Base-by-base conservation (phyloP, 2,888 invertebrate genomes). In the Lomographa bimaculata region DNA sequence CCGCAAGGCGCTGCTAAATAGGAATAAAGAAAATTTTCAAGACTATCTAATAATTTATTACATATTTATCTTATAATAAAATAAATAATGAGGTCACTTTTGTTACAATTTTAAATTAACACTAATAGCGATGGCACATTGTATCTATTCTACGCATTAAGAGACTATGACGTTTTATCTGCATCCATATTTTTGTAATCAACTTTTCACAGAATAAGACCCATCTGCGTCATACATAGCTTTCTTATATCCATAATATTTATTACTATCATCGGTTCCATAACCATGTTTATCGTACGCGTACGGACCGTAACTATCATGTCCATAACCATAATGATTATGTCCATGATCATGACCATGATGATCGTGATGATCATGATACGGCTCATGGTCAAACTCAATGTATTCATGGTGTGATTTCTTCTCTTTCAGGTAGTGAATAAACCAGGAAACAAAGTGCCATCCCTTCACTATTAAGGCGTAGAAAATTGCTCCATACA, bases 141-240 rank as follows among this genome's bases (percentile, higher is more conserved):
- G 14, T 14, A 14, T 14, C 4, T 14, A 14, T n/a, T 12, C 5
- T 25, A 25, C 6, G 14, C 14, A 4, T 14, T 14, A 14, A 14
- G 4, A 2, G 14, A 3, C 2, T 14, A 14, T 14, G 14, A n/a
- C 14, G 14, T 14, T 14, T 2, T 4, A 14, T 14, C 4, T 14
- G 14, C 14, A 14, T 14, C 14, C 2, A 14, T 2, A 2, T 14
- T 14, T 14, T 14, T 14, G 4, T 3, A 21, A 12, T 16, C 26
- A 36, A 25, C 46, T 60, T 53, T 71, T 70, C 0, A 87, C 74
- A 20, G 86, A 71, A 57, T 74, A 87, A 0, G 87, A 86, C 0
- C 87, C 87, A 51, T 87, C 87, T 0, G 87, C 64, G 28, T 87
- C 87, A 41, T 87, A 87, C 11, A 77, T 42, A 3, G 46, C 43